Conservation (phyloP, 2,113 vertebrate species). For the Tenebrosternarchus preto region DNA sequence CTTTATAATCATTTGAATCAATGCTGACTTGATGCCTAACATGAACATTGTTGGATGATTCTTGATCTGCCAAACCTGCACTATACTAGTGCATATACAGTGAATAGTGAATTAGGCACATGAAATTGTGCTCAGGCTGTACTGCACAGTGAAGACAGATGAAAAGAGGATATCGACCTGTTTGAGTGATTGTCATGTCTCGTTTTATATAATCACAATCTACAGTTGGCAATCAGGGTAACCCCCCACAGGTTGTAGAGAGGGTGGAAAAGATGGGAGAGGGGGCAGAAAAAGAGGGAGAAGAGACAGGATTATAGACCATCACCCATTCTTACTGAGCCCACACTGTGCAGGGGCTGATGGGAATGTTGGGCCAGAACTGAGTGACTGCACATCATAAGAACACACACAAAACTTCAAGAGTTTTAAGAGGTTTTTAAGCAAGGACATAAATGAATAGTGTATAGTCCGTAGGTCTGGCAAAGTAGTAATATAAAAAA, state of each 20-base stretch:
- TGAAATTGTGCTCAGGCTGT: neutral
- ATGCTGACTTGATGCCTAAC: no score
- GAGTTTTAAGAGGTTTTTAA: neutral
- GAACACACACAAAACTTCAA: neutral
- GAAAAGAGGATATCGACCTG: neutral
- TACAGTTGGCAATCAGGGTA: slow-evolving; percentile 36
- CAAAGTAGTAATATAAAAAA: no score
- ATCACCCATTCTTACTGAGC: neutral
- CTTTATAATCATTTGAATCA: no score
- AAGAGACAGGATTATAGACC: slow-evolving; percentile 17
- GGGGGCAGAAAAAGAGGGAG: neutral
- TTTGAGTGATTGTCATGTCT: slow-evolving; percentile 29
- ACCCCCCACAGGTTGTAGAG: slow-evolving; percentile 18
- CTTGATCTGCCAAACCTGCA: neutral
- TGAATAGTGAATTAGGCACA: neutral
- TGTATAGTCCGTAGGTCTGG: no score
- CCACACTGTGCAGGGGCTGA: slow-evolving; percentile 29
- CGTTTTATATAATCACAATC: neutral
- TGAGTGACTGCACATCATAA: slow-evolving; percentile 20
- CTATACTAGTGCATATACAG: neutral
- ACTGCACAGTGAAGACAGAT: neutral
- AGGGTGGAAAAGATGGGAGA: slow-evolving; percentile 5
- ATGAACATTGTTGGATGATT: no score
- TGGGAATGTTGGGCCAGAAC: slow-evolving; percentile 10
- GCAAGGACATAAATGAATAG: no score